Conservation (phyloP, 2,888 invertebrate species). For the Formica aserva region DNA sequence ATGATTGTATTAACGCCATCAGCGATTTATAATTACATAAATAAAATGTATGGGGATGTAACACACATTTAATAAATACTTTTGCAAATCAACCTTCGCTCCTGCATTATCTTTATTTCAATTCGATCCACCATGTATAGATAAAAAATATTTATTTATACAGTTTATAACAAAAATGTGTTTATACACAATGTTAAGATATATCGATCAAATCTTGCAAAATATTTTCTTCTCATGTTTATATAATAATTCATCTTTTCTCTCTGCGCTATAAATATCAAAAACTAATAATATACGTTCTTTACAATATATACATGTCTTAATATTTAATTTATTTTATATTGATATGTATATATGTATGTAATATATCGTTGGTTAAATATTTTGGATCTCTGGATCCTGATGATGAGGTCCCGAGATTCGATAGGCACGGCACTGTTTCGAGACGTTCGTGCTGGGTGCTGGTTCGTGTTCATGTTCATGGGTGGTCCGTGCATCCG, state of each 20-base stretch:
- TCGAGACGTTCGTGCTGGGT: slow-evolving; percentile 25
- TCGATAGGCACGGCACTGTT: neutral
- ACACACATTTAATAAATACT: slow-evolving; percentile 72
- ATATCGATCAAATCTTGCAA: neutral
- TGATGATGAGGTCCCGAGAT: neutral
- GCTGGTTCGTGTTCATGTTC: neutral
- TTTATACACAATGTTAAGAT: neutral
- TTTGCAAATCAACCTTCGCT: slow-evolving; percentile 63
- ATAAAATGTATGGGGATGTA: slow-evolving; percentile 65
- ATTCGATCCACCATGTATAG: neutral
- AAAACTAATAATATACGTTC: neutral
- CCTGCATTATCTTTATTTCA: neutral
- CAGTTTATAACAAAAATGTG: neutral
- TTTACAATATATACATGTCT: neutral
- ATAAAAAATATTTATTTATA: neutral
- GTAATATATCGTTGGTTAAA: neutral
- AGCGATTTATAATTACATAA: slow-evolving; percentile 64
- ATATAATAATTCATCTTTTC: neutral
- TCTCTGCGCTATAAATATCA: neutral
- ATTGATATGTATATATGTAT: too few species aligned
- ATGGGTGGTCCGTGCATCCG: too few species aligned
- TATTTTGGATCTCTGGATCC: neutral
- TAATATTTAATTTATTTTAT: too few species aligned
- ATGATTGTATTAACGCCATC: slow-evolving; percentile 65
- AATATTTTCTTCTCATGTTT: neutral